phyloP scores from a whole-genome alignment of 2,113 vertebrate genomes.

The Montifringilla adamsi region DNA sequence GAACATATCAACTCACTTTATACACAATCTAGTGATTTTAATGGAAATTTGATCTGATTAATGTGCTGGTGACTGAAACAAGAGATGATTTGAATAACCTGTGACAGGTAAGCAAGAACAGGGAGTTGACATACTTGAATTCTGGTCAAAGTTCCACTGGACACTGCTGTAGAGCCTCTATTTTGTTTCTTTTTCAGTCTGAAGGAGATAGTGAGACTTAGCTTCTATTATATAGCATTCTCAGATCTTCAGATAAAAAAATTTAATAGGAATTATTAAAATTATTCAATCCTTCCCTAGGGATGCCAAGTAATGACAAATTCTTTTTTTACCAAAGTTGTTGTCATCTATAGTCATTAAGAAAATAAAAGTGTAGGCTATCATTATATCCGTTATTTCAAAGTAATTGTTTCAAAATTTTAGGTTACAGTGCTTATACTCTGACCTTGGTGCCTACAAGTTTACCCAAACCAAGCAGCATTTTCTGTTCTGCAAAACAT shows the following conservation, averaged over 20 bases:
- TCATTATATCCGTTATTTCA: background rate
- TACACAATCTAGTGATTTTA: background rate
- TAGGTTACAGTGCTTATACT: background rate
- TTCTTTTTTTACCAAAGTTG: background rate
- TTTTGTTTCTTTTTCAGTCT: background rate
- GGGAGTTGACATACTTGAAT: background rate
- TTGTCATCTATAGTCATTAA: background rate
- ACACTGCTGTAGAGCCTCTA: background rate
- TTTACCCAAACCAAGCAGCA: background rate
- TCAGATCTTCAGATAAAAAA: background rate
- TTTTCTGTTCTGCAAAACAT: background rate
- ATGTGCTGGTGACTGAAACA: background rate
- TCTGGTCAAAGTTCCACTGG: background rate
- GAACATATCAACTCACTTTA: background rate
- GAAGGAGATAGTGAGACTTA: background rate
- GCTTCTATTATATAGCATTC: background rate
- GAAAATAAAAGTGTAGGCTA: background rate
- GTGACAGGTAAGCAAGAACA: background rate
- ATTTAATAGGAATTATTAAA: background rate
- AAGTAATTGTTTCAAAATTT: background rate
- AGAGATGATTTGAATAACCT: background rate
- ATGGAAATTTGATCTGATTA: background rate
- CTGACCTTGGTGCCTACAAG: background rate
- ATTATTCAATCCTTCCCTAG: background rate
- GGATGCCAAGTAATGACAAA: background rate